Conservation (phyloP, 2,888 invertebrate genomes). For the Arctia plantaginis region DNA sequence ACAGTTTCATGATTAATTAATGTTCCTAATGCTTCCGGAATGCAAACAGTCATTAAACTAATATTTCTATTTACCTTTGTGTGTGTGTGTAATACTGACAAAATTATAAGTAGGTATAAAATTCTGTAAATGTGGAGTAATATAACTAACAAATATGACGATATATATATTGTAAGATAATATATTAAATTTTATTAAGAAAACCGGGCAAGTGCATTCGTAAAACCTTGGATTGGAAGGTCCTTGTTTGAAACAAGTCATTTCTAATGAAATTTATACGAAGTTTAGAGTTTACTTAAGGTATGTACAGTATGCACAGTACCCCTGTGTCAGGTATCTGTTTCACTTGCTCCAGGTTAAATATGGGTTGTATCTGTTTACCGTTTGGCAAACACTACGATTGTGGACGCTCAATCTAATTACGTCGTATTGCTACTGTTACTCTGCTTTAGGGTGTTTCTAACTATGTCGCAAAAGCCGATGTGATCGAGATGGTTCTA, state of each 20-base stretch:
- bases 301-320: not conserved
- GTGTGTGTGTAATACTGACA: not conserved
- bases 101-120: not conserved
- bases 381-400: too few relatives aligned
- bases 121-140: too few relatives aligned
- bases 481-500: too few relatives aligned
- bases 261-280: not conserved
- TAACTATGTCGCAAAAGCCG: too few relatives aligned
- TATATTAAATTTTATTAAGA: too few relatives aligned
- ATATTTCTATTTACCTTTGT: not conserved
- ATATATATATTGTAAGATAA: too few relatives aligned
- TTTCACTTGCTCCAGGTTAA: not conserved
- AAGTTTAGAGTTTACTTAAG: too few relatives aligned
- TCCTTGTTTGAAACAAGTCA: too few relatives aligned
- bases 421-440: not conserved
- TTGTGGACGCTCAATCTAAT: not conserved
- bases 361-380: too few relatives aligned
- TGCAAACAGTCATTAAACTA: conserved; percentile 33
- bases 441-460: not conserved
- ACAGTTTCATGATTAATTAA: conserved; percentile 52
- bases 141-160: too few relatives aligned
- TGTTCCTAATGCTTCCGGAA: conserved; percentile 46
- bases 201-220: too few relatives aligned
- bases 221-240: too few relatives aligned
- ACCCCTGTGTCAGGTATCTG: not conserved